Conservation (phyloP, 2,888 invertebrate species). For the Bugulina stolonifera region DNA sequence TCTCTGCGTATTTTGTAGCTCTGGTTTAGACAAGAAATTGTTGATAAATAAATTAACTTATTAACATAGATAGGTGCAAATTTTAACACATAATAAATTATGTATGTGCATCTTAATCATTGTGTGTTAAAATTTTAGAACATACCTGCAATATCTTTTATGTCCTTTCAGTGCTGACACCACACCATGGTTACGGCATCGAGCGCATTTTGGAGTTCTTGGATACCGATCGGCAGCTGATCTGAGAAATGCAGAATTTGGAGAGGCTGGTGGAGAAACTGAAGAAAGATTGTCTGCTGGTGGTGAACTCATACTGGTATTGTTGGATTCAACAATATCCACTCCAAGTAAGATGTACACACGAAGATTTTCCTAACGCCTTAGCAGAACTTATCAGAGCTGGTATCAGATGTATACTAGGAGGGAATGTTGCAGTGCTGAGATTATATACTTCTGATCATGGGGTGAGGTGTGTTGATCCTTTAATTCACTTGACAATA, state of each 20-base stretch:
- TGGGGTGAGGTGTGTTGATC: background rate
- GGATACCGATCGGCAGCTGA: slow-evolving; percentile 72
- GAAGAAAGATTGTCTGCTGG: background rate
- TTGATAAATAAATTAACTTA: too few relatives aligned
- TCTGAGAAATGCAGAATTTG: slow-evolving; percentile 34
- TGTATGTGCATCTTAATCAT: too few relatives aligned
- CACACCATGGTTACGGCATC: slow-evolving; percentile 94
- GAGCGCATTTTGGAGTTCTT: slow-evolving; percentile 91
- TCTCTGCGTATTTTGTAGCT: too few relatives aligned
- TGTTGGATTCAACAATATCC: background rate
- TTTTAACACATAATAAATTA: too few relatives aligned
- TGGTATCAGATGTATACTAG: background rate
- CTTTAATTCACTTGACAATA: background rate
- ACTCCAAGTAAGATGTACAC: too few relatives aligned
- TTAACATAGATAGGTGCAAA: too few relatives aligned
- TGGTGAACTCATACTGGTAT: background rate
- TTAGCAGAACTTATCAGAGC: too few relatives aligned
- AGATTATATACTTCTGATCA: background rate
- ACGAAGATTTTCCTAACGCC: too few relatives aligned
- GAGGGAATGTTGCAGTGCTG: background rate
- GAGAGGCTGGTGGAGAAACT: slow-evolving; percentile 7
- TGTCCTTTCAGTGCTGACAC: slow-evolving; percentile 80
- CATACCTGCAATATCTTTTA: slow-evolving; percentile 69
- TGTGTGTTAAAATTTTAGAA: background rate
- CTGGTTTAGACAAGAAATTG: too few relatives aligned